Evolutionary conservation across 1,140 invertebrate genomes (phyloP).

Genomic region (Ctenoplectra terminalis): DNA sequence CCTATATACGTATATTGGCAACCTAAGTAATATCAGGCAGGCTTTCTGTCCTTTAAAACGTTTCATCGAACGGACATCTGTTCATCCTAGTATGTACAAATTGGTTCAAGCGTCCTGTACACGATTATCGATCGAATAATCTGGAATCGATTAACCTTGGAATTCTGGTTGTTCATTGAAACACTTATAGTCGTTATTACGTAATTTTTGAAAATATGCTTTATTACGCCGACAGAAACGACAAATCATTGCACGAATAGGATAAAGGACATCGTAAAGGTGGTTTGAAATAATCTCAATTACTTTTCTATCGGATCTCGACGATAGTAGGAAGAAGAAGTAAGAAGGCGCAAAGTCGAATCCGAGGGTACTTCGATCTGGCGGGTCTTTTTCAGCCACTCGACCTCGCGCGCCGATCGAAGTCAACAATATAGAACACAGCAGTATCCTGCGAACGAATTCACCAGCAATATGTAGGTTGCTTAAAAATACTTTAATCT

Average conservation of each 20-base stretch:
- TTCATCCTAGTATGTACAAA: no score
- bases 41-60: no score
- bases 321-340: not conserved
- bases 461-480: conserved; percentile 40
- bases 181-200: no score
- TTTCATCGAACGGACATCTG: no score
- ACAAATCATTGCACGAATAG: not conserved
- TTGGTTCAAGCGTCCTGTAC: no score
- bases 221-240: not conserved
- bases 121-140: no score
- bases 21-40: no score
- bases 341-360: conserved; percentile 13
- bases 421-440: conserved; percentile 18
- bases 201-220: no score
- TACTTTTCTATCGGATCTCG: not conserved
- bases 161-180: no score
- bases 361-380: conserved; percentile 17
- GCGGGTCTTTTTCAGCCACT: conserved; percentile 41
- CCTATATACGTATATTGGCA: no score
- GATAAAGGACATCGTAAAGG: not conserved
- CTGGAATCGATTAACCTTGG: no score
- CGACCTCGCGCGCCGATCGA: conserved; percentile 57
- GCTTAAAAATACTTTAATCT: conserved; percentile 34
- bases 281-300: not conserved
- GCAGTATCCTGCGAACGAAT: not conserved